Evolutionary conservation across 2,113 vertebrate genomes (phyloP), one percentile per base, ranked within the genome.

Genomic region (Paratilapia polleni): DNA sequence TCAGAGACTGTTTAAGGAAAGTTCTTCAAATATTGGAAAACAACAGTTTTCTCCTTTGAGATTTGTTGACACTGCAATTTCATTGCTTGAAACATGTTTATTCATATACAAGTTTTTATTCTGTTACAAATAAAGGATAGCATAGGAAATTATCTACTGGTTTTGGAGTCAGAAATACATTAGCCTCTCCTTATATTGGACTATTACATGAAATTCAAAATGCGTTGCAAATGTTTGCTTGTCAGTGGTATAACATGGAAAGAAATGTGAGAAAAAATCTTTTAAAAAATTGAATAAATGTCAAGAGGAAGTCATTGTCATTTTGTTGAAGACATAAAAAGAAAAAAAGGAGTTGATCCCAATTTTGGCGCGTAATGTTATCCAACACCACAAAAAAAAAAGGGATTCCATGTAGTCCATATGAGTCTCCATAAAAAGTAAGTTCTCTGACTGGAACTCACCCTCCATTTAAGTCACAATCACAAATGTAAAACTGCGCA

Each of bases 121-220:
- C 87, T 93, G 92, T 88, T 95, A 95, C 95, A 95, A 91, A 95
- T 95, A 92, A 91, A 91, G 90, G 87, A 86, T 93, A 94, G 91
- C 52, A 95, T 93, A 94, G 62, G 88, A 93, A 87, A 91, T 74
- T 77, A 91, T 85, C 87, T 83, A 86, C 75, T 89, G 91, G 70
- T 68, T 88, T 89, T 86, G 85, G 84, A 83, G 82, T 93, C 74
- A 92, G 87, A 88, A 84, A 93, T 91, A 93, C 89, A 93, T 89
- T 28, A 91, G 84, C 86, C 88, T 86, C 88, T 89, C 79, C 87
- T 85, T 91, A 95, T 93, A 94, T 41, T 85, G 92, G 93, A 94
- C 89, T 91, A 91, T 89, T 84, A 94, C 89, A 94, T 91, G 91
- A 87, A 91, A 90, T 89, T 92, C 82, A 88, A 83, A 90, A 88